These are phyloP conservation scores for Apteryx owenii DNA, from an alignment of 2,113 vertebrate species.

Conservation along the genomic window DNA sequence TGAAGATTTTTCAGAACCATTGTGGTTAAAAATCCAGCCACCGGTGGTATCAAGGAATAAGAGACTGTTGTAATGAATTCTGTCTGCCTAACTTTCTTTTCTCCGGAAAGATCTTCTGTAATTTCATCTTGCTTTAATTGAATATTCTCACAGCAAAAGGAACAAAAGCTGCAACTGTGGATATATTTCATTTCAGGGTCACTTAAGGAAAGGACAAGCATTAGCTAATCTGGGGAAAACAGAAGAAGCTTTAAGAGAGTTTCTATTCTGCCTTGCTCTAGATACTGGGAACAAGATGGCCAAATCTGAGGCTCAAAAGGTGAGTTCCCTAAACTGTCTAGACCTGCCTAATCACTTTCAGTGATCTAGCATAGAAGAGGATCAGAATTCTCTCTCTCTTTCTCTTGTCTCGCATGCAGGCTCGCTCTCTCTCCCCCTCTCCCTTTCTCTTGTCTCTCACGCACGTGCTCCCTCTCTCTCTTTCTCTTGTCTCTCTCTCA, in stretches of 20 bases:
- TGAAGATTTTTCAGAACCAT: neutral
- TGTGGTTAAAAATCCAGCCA: neutral
- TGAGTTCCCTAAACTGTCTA: conserved; percentile 61
- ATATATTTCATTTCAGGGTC: conserved; percentile 80
- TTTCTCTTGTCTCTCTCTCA: neutral
- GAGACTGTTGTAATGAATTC: neutral
- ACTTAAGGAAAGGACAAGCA: conserved; percentile 89
- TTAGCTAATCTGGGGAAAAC: conserved; percentile 85
- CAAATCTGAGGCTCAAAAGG: conserved; percentile 86
- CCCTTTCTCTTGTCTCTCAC: neutral
- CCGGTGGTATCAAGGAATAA: neutral
- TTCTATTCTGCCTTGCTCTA: conserved; percentile 88
- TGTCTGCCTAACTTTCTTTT: neutral
- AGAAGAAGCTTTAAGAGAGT: conserved; percentile 90
- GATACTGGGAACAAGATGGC: conserved; percentile 86
- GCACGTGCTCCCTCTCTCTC: neutral
- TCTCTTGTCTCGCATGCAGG: neutral
- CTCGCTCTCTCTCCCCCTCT: neutral
- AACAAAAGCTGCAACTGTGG: neutral
- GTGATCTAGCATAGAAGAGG: neutral
- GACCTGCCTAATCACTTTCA: neutral
- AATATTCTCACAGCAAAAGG: neutral
- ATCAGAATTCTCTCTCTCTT: neutral
- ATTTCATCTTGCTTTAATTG: neutral
- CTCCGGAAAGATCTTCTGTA: neutral